Percentiles rank a stretch among this genome's conserved stretches.
Evolutionary conservation across 2,113 vertebrate species (phyloP).

Genomic region (Bos indicus): DNA sequence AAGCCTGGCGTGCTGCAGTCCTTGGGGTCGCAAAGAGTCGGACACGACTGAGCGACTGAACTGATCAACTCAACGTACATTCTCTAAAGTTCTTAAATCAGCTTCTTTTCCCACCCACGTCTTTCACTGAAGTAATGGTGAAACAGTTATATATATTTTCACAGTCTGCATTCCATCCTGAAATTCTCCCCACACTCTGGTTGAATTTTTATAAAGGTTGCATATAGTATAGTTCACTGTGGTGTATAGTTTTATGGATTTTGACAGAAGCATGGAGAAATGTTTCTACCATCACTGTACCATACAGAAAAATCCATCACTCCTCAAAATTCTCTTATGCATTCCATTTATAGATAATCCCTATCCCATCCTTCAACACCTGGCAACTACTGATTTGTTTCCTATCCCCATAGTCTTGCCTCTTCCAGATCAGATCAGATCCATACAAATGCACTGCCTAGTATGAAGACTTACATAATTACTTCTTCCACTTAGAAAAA

Average conservation of each 20-base stretch:
- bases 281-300: not conserved
- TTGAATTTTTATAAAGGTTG: not conserved
- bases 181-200: not conserved
- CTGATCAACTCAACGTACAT: not conserved
- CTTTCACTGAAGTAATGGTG: not conserved
- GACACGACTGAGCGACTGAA: not conserved
- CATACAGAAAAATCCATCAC: not conserved
- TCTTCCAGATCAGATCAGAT: not conserved
- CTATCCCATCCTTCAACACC: not conserved
- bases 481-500: not conserved
- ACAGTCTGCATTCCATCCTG: not conserved
- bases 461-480: not conserved
- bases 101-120: not conserved
- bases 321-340: not conserved
- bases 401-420: not conserved
- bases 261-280: not conserved
- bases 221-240: not conserved
- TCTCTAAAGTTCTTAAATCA: not conserved
- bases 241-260: not conserved
- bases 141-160: not conserved
- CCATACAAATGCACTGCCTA: not conserved
- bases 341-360: not conserved
- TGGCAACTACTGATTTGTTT: not conserved
- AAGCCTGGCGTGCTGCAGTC: not conserved
- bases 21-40: not conserved